Evolutionary conservation across 1,140 invertebrate species (phyloP), one percentile per base, ranked within the genome.

Genomic region (Papilio machaon): DNA sequence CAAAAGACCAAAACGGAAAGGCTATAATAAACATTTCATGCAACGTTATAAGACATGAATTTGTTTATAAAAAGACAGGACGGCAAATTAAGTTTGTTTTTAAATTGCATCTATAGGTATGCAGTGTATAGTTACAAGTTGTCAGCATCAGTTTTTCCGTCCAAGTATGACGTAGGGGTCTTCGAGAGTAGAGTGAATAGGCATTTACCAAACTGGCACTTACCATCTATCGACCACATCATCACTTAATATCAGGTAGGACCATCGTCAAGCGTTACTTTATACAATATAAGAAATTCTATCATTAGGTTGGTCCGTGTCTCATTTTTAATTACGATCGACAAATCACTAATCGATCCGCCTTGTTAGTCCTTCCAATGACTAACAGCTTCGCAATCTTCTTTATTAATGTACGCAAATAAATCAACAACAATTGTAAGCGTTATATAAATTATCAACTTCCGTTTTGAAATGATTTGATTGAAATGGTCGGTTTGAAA

Each of bases 261-360:
- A 30, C 23, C 23, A 0, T 30, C 23, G 23, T 30, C 23, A 30
- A 30, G 23, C 23, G 23, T 30, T 30, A 30, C 0, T 30, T 30
- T 30, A 30, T 30, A 30, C 23, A 30, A 30, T 30, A 30, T 30
- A 30, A 30, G 23, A 30, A 30, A 30, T 30, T 30, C 23, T 30
- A 64, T 64, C 13, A 47, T 82, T 82, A 85, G 86, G 84, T 85
- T 83, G 78, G 60, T 49, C 67, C 85, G 35, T 80, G 46, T 79
- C 82, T 83, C 73, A 73, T 87, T 89, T 89, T 89, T 84, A 30
- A 88, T 85, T 49, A 86, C 84, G 84, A 87, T 83, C 82, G 73
- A 81, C 78, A 83, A 83, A 74, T 83, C 84, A 52, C 70, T 76
- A 76, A 76, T 83, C 77, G 54, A 64, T 79, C 67, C 43, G 64